These are phyloP conservation scores for Sminthopsis crassicaudata DNA, from an alignment of 2,113 vertebrate genomes.

Conservation along the genomic window DNA sequence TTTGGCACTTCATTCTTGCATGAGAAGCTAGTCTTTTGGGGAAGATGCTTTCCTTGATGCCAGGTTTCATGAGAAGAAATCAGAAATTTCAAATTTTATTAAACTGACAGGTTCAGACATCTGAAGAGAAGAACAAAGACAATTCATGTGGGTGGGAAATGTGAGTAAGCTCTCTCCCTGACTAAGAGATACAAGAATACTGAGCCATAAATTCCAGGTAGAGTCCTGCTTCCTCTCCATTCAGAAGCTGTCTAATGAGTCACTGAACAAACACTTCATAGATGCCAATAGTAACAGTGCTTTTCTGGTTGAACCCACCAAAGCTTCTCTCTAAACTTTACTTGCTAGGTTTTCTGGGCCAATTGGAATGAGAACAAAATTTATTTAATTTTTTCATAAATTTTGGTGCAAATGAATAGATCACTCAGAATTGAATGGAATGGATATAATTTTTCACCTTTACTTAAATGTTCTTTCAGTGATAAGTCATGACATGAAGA, in stretches of 20 bases:
- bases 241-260: conserved; percentile 64
- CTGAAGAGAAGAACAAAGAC: conserved; percentile 77
- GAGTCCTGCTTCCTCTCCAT: conserved; percentile 72
- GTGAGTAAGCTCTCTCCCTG: conserved; percentile 80
- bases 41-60: conserved; percentile 69
- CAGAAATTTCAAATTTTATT: conserved; percentile 72
- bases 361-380: not conserved
- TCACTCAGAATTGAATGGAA: not conserved
- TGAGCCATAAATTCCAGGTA: conserved; percentile 70
- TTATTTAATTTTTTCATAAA: not conserved
- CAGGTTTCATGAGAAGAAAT: conserved; percentile 66
- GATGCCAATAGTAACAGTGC: not conserved
- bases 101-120: conserved; percentile 77
- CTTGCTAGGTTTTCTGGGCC: not conserved
- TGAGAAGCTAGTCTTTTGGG: conserved; percentile 44
- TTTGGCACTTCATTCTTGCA: conserved; percentile 38
- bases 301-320: not conserved
- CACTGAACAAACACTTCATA: conserved; percentile 40
- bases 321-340: conserved; percentile 15
- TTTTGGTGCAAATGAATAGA: not conserved
- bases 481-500: not conserved
- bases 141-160: conserved; percentile 76
- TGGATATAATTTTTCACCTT: not conserved
- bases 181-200: conserved; percentile 73
- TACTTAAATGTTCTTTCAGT: not conserved